Percentiles rank a stretch among this genome's conserved stretches.
phyloP scores from a whole-genome alignment of 1,140 invertebrate species.

The Cecropterus lyciades region DNA sequence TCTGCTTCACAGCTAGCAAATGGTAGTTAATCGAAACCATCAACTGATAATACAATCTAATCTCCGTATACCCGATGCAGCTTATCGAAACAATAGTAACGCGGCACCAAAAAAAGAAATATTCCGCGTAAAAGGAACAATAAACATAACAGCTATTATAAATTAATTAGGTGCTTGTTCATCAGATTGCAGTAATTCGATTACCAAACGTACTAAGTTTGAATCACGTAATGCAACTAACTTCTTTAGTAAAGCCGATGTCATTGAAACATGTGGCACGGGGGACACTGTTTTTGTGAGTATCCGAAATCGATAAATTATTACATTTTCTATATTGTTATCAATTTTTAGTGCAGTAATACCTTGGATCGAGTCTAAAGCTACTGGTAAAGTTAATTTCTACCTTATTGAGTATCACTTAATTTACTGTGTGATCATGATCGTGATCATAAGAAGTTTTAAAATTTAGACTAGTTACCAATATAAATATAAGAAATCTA shows the following conservation, averaged over 20 bases:
- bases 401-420: too few species aligned
- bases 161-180: constrained; percentile 50
- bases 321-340: neutral
- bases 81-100: constrained; percentile 50
- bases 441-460: too few species aligned
- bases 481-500: too few species aligned
- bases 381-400: too few species aligned
- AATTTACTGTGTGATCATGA: too few species aligned
- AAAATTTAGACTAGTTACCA: too few species aligned
- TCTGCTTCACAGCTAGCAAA: constrained; percentile 41
- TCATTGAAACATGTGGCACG: constrained; percentile 11
- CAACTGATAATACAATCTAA: constrained; percentile 53
- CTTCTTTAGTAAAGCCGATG: constrained; percentile 41
- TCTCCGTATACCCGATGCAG: constrained; percentile 38
- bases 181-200: constrained; percentile 46
- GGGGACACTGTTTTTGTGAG: constrained; percentile 23
- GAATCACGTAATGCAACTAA: constrained; percentile 12
- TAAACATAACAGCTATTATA: constrained; percentile 52
- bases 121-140: constrained; percentile 46
- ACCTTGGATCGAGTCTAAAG: neutral
- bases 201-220: constrained; percentile 36
- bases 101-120: constrained; percentile 54
- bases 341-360: neutral
- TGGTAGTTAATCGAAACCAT: constrained; percentile 57
- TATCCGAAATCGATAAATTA: constrained; percentile 38